Conservation (phyloP, 2,888 invertebrate species). For the Tineola bisselliella region DNA sequence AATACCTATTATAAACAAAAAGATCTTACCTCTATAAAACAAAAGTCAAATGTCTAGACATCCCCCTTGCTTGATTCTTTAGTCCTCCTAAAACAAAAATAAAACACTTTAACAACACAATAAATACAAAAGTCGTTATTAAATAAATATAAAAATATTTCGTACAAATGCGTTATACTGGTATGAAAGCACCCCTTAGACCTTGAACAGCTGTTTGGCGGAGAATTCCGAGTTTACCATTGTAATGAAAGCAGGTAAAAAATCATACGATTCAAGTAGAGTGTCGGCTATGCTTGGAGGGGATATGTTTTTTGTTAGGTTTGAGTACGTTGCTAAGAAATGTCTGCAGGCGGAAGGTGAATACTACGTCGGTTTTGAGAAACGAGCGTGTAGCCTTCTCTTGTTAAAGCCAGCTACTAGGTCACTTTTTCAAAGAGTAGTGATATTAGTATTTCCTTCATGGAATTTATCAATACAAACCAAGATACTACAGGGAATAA, state of each 20-base stretch:
- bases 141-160: not conserved
- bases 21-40: constrained; percentile 8
- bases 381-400: too few relatives aligned
- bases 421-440: too few relatives aligned
- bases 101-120: not conserved
- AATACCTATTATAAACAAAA: too few relatives aligned
- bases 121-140: not conserved
- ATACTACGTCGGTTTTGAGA: too few relatives aligned
- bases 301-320: too few relatives aligned
- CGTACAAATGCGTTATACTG: too few relatives aligned
- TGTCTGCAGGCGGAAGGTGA: too few relatives aligned
- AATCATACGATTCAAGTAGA: constrained; percentile 29
- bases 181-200: constrained; percentile 14
- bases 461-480: not conserved
- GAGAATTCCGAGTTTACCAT: constrained; percentile 20
- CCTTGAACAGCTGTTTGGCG: constrained; percentile 44
- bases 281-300: too few relatives aligned
- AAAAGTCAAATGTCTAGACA: constrained; percentile 8
- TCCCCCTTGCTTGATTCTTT: not conserved
- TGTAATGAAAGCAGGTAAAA: constrained; percentile 49
- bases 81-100: constrained; percentile 3
- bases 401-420: too few relatives aligned
- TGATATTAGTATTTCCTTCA: too few relatives aligned
- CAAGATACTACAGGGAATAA: not conserved
- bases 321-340: too few relatives aligned